Percentiles rank a stretch among this genome's conserved stretches.
Evolutionary conservation across 1,140 invertebrate species (phyloP).

Genomic region (Cheumatopsyche charites): DNA sequence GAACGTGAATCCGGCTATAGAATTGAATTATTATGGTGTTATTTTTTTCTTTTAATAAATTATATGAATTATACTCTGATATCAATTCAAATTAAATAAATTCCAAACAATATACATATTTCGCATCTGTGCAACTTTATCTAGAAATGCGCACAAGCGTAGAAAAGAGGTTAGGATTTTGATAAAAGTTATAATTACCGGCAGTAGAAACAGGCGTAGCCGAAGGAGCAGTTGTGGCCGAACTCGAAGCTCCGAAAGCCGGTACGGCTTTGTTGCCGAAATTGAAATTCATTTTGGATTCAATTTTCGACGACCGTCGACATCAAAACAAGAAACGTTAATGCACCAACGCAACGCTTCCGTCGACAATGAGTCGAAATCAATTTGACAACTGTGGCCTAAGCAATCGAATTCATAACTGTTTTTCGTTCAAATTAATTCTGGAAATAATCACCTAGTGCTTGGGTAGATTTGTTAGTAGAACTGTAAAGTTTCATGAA

Average conservation of each 20-base stretch:
- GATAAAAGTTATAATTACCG: neutral
- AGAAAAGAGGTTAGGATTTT: neutral
- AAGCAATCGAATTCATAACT: too few species aligned
- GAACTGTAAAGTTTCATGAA: too few species aligned
- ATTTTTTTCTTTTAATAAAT: neutral
- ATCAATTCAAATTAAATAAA: neutral
- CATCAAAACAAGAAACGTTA: neutral
- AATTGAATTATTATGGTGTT: neutral
- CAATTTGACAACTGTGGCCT: neutral
- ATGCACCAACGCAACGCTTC: too few species aligned
- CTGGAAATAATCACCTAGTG: too few species aligned
- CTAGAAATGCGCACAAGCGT: neutral
- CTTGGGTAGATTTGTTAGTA: too few species aligned
- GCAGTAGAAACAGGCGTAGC: neutral
- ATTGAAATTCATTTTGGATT: neutral
- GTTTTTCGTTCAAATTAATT: too few species aligned
- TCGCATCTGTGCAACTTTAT: neutral
- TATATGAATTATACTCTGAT: neutral
- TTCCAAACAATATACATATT: neutral
- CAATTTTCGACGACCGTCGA: too few species aligned
- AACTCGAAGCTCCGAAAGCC: neutral
- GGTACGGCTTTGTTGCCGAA: slow-evolving; percentile 23
- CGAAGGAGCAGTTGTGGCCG: neutral
- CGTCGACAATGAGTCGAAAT: too few species aligned
- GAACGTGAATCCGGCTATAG: slow-evolving; percentile 3